A percentile compares a stretch with the other conserved stretches of the same genome.
phyloP scores from a whole-genome alignment of 1,140 invertebrate species.

The Lysiphlebus fabarum region DNA sequence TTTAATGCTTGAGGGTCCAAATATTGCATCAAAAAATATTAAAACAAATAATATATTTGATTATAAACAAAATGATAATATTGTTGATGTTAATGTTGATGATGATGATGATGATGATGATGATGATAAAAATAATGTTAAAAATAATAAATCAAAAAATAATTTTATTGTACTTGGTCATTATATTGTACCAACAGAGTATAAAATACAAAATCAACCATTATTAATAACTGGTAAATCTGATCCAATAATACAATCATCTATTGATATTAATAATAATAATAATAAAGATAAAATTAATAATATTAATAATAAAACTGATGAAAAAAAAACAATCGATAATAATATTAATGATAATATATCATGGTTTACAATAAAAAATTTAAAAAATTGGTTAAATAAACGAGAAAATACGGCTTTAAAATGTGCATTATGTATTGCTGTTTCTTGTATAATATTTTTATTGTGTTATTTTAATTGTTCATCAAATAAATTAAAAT shows the following conservation, averaged over 20 bases:
- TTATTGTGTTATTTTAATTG: conserved; percentile 68
- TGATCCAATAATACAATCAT: conserved; percentile 47
- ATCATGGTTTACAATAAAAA: conserved; percentile 37
- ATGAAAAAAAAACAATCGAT: conserved; percentile 29
- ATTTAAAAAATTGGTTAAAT: conserved; percentile 59
- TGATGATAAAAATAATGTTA: conserved; percentile 30
- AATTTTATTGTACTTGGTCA: conserved; percentile 58
- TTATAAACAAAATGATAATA: conserved; percentile 30
- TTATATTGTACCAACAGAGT: conserved; percentile 68
- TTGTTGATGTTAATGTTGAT: conserved; percentile 23
- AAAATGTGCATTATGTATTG: conserved; percentile 65
- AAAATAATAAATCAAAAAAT: conserved; percentile 22
- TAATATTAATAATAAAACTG: conserved; percentile 19
- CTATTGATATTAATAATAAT: conserved; percentile 32
- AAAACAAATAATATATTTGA: not conserved
- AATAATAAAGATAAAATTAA: conserved; percentile 32
- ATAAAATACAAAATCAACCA: conserved; percentile 47
- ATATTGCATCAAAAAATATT: conserved; percentile 27
- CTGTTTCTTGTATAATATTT: conserved; percentile 63
- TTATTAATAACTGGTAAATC: conserved; percentile 59
- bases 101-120: conserved; percentile 32
- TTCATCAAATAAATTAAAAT: conserved; percentile 61
- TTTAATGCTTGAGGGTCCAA: conserved; percentile 69
- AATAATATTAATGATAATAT: conserved; percentile 21
- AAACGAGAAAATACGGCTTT: conserved; percentile 68